Percentiles rank a stretch among this genome's conserved stretches.
Conservation (phyloP, 2,888 invertebrate genomes). For the Apodemia hepburni region DNA sequence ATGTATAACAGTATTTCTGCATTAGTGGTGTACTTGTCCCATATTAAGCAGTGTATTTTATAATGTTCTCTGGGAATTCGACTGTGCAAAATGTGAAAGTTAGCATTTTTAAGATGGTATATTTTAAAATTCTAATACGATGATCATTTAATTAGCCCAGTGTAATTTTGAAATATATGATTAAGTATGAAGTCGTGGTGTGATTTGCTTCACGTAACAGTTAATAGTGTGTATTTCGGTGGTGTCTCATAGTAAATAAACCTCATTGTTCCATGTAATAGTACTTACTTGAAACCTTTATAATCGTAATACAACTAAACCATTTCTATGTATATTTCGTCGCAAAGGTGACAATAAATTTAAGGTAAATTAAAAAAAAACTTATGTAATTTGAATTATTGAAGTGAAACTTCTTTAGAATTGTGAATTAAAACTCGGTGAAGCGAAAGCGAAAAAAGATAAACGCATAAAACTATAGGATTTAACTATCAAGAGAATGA, state of each 20-base stretch:
- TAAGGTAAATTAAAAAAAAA: background rate
- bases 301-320: slow-evolving; percentile 63
- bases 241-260: slow-evolving; percentile 52
- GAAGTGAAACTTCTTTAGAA: too few relatives aligned
- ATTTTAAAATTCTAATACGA: background rate
- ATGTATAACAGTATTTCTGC: background rate
- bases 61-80: background rate
- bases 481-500: too few relatives aligned
- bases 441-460: too few relatives aligned
- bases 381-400: background rate
- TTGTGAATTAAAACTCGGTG: too few relatives aligned
- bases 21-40: too few relatives aligned
- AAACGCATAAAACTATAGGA: too few relatives aligned
- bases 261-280: slow-evolving; percentile 73
- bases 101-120: background rate
- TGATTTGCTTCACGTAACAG: slow-evolving; percentile 44
- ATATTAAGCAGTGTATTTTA: background rate
- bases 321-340: slow-evolving; percentile 71
- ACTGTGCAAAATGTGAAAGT: background rate
- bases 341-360: slow-evolving; percentile 63
- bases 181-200: slow-evolving; percentile 30
- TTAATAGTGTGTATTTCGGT: slow-evolving; percentile 56
- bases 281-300: slow-evolving; percentile 71
- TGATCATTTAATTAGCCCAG: background rate
- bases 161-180: background rate